phyloP scores from a whole-genome alignment of 2,797 vertebrate genomes.

The Decapterus maruadsi region DNA sequence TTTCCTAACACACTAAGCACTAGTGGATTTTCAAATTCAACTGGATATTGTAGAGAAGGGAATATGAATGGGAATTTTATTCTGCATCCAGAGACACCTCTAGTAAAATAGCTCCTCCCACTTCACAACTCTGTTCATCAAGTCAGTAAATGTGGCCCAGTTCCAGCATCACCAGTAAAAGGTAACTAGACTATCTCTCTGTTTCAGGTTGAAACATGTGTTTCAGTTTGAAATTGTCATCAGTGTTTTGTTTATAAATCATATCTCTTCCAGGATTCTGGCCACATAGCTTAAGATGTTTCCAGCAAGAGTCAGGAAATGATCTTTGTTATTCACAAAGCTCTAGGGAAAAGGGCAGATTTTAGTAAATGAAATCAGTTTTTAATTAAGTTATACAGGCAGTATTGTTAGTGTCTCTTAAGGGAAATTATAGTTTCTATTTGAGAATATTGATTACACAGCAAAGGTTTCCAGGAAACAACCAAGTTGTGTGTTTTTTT shows the following conservation, averaged over 20 bases:
- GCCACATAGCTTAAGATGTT: not conserved
- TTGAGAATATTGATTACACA: not conserved
- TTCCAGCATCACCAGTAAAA: not conserved
- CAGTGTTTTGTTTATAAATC: conserved; percentile 11
- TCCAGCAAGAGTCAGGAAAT: conserved; percentile 32
- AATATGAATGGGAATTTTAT: not conserved
- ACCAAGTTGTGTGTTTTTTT: not conserved
- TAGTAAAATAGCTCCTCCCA: not conserved
- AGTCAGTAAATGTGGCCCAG: not conserved
- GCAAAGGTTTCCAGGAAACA: conserved; percentile 10
- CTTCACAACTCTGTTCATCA: not conserved
- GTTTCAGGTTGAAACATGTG: not conserved
- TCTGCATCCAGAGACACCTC: too few species aligned
- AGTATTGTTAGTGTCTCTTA: conserved; percentile 12
- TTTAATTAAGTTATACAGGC: conserved; percentile 61
- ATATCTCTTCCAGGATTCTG: conserved; percentile 10
- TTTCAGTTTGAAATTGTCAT: not conserved
- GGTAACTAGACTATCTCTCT: accelerated
- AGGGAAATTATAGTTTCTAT: conserved; percentile 18
- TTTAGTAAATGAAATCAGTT: conserved; percentile 46
- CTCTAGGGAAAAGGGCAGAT: conserved; percentile 56
- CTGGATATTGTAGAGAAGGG: not conserved
- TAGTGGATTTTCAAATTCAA: too few species aligned
- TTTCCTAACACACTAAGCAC: too few species aligned
- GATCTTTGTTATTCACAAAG: conserved; percentile 32